phyloP scores from a whole-genome alignment of 2,888 invertebrate genomes.

The Metacarcinus magister region DNA sequence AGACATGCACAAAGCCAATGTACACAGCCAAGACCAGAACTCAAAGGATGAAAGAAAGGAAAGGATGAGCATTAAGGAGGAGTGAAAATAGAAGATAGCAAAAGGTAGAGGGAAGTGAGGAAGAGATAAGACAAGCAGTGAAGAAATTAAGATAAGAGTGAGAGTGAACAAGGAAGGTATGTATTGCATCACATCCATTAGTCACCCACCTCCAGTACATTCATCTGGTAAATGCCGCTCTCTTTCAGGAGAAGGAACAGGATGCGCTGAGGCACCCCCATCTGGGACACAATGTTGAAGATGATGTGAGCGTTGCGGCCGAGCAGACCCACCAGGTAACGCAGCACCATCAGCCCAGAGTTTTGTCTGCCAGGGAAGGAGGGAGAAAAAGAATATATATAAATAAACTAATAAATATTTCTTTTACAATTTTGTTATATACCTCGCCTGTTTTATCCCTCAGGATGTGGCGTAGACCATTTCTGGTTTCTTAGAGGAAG shows the following conservation, averaged over 20 bases:
- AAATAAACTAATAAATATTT: no score
- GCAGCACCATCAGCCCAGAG: constrained; percentile 85
- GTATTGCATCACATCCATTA: neutral
- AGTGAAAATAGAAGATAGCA: neutral
- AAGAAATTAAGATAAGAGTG: neutral
- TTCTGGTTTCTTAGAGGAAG: no score
- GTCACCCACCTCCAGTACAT: constrained; percentile 86
- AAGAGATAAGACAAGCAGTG: neutral
- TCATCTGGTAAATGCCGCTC: constrained; percentile 86
- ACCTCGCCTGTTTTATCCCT: no score
- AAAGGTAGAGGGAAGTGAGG: neutral
- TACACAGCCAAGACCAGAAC: neutral
- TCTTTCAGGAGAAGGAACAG: constrained; percentile 86
- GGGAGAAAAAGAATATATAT: neutral
- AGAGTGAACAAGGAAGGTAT: neutral
- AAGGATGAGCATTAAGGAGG: neutral
- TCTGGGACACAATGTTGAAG: constrained; percentile 85
- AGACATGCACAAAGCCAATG: neutral
- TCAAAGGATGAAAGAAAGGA: neutral
- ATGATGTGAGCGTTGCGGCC: constrained; percentile 85
- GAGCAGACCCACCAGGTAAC: constrained; percentile 86
- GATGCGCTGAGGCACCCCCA: constrained; percentile 86
- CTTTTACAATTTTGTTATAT: no score
- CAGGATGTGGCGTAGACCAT: no score
- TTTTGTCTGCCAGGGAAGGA: constrained; percentile 69